Base-by-base conservation (phyloP, 2,113 vertebrate genomes). In the Danio rerio region DNA sequence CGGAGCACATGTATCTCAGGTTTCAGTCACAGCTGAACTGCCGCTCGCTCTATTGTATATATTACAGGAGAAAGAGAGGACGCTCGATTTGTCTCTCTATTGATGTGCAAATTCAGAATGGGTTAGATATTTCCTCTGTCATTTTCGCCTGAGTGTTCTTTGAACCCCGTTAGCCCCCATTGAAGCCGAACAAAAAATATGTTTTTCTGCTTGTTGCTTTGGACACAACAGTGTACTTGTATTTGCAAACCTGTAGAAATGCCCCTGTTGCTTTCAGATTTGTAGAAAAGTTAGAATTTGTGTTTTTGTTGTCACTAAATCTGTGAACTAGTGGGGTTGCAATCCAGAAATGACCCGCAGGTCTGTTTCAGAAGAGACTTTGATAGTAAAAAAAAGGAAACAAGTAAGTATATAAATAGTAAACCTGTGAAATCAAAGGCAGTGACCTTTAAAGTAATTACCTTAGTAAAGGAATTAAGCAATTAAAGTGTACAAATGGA, bases 1-100 rank as follows among this genome's bases (percentile, higher is more conserved):
- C 43, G 47, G 61, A 78, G 69, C 71, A 69, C 18, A 69, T 68
- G 72, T 68, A 53, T 77, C 63, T 80, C 40, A 42, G 63, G 70
- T 87, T 70, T 69, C 85, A 59, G 83, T 82, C 83, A 80, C 83
- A 76, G 62, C 49, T 65, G 70, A 84, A 80, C 61, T 61, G 75
- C 84, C 47, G 69, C 69, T 47, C 61, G 80, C 70, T 74, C 75
- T 65, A 45, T 77, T 72, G 71, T 75, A 59, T 84, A 79, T 55
- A 72, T 79, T 80, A 80, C 72, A 77, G 69, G 47, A 71, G 72
- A 16, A 80, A 71, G 72, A 76, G 15, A 58, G 42, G 50, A 83
- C 11, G 18, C 56, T 55, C 69, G 7, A 59, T 86, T 86, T 83
- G 70, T 73, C 83, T 85, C 75, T 43, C 81, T 81, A 76, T 81